Base-by-base conservation (phyloP, 23 tunicate genomes). In the Phallusia fumigata region DNA sequence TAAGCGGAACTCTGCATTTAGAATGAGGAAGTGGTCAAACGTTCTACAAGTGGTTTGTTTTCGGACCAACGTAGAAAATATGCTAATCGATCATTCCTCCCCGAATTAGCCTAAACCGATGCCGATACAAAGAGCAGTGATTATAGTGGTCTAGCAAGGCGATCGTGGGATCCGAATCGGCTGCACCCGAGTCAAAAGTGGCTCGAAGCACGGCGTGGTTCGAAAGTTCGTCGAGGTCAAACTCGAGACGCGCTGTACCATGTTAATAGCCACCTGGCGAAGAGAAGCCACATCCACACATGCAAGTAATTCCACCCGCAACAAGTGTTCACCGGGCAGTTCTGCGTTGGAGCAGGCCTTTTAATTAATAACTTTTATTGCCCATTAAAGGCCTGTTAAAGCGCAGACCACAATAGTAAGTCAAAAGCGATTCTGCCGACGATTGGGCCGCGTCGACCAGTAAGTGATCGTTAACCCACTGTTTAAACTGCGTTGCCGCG, bases 391-490 rank as follows among this genome's bases (percentile, higher is more conserved):
- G 69, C 69, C 28, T 58, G 69, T 58, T 58, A 58, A 58, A 58
- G 28, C 28, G 15, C 28, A 3, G 69, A 22, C 69, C 69, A 58
- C 69, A 58, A 58, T 21, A 58, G 69, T 24, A 22, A 24, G 69
- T 58, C 28, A 58, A 58, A 21, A 24, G 52, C 80, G 80, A 40
- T 18, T 40, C 80, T 36, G 53, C 2, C 80, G 80, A 28, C 80
- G 53, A 18, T 76, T 19, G 53, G 35, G 50, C 80, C 35, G 35
- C 18, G 58, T 10, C 35, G 32, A 40, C 51, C 26, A 30, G 15
- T 11, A 77, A 40, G 80, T 77, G 80, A 77, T 77, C 80, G 80
- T 77, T 77, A 77, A 77, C 80, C 53, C 80, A 77, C 51, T 45
- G 69, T 58, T 58, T 58, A 58, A 58, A 58, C 69, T 24, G 28